Base-by-base conservation (phyloP, 2,113 vertebrate species). In the Oxyruncus cristatus region DNA sequence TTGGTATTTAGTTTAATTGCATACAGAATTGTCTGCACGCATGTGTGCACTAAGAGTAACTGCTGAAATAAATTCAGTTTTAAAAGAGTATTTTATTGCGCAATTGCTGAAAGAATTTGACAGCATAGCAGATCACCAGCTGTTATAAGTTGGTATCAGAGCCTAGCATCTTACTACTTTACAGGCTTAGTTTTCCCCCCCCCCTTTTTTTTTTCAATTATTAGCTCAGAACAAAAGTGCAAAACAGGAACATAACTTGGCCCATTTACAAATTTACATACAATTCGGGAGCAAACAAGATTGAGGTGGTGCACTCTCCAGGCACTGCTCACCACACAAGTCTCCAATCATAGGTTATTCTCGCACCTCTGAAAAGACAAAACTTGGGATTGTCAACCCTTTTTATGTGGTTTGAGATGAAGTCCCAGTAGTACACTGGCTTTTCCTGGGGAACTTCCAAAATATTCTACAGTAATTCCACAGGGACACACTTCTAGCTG, bases 161-260 rank as follows among this genome's bases (percentile, higher is more conserved):
- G 23, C 19, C 44, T 35, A 19, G 18, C 26, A 78, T 28, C 47
- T 72, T 52, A 42, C 16, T 35, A 55, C 11, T 68, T 74, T 21
- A 84, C 28, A 70, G 26, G 12, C 17, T 46, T 66, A 46, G n/a
- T 35, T 7, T 56, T 5, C 3, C 0, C 2, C 1, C 4, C 1
- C 1, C 42, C 16, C 17, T 42, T 42, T 8, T 19, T 30, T 32
- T 8, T 2, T 41, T 18, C 12, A 35, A 73, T 14, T 10, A 61
- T 18, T 56, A 70, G 37, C 13, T 91, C 20, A 19, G 41, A 88
- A 67, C 3, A 3, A 3, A 47, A 16, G 13, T 26, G 41, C 20
- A 81, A 52, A 91, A 35, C 32, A 49, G 37, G 27, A 85, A 68
- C 11, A 41, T 2, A 68, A 80, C 22, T 61, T 44, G 14, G 32